Evolutionary conservation across 2,888 invertebrate genomes (phyloP), one percentile per base, ranked within the genome.

Genomic region (Drosophila differens): DNA sequence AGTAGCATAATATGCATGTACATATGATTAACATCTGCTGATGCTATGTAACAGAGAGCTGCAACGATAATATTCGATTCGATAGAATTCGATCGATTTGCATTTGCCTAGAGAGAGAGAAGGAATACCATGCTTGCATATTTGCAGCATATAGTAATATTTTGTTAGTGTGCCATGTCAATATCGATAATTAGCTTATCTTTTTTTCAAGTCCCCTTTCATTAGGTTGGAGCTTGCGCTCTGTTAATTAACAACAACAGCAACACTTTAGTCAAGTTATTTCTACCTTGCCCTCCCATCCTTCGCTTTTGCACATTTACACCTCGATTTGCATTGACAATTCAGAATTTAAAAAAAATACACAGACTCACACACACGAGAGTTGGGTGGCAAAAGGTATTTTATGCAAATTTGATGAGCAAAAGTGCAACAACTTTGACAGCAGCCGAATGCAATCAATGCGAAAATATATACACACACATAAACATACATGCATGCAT

Each of bases 371-470:
- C 37, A 37, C 37, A 37, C n/a, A 19, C 19, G 10, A 39, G 2
- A n/a, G 10, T 41, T 14, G 16, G 49, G 63, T 71, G 57, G 61
- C 64, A 64, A 79, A 52, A 39, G 49, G 60, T 52, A 37, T 66
- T 66, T 49, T 52, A 78, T 81, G 81, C 64, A 79, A 79, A 81
- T 68, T 44, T 30, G 30, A 51, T 39, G 66, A 63, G 62, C 70
- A 57, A 78, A 82, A 74, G 72, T 82, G 65, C 79, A 70, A 53
- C 62, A 74, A 82, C 83, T 88, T 76, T 85, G 89, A 83, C 83
- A 28, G 55, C 44, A 30, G 51, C 54, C 28, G 62, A 71, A 64
- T 62, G 61, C 64, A 81, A 71, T 82, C 55, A 54, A 52, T 62
- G 25, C 32, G 52, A 19, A 53, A 33, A 54, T 44, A 14, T 58